These are phyloP conservation scores for Magallana ariakensis DNA, from an alignment of 1,140 invertebrate genomes.

Conservation along the genomic window DNA sequence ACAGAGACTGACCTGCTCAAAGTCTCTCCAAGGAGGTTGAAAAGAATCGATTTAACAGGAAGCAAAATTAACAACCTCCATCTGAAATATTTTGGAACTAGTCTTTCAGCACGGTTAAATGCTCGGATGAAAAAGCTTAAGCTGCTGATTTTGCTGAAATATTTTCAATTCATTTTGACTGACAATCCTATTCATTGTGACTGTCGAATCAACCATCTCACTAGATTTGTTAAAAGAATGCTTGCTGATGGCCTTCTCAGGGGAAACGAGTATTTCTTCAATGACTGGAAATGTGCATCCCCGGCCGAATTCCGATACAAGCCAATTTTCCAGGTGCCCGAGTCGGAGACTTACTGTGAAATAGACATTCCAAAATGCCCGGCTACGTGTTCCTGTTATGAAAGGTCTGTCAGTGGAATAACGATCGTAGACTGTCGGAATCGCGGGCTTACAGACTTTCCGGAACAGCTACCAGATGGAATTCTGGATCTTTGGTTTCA, in stretches of 20 bases:
- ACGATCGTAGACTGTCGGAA: constrained; percentile 68
- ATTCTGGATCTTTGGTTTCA: constrained; percentile 66
- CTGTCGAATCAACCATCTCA: constrained; percentile 65
- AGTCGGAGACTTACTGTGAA: constrained; percentile 65
- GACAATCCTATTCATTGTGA: constrained; percentile 63
- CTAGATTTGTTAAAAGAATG: constrained; percentile 52
- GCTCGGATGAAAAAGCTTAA: constrained; percentile 32
- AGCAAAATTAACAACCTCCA: constrained; percentile 54
- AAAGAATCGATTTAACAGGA: constrained; percentile 57
- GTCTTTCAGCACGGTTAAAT: neutral
- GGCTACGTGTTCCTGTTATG: constrained; percentile 59
- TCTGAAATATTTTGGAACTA: constrained; percentile 12
- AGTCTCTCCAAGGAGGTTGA: constrained; percentile 31
- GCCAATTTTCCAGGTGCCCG: constrained; percentile 49
- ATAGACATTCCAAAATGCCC: constrained; percentile 56
- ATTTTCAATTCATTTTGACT: constrained; percentile 63
- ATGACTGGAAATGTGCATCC: constrained; percentile 61
- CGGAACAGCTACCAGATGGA: constrained; percentile 53
- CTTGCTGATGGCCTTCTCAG: constrained; percentile 37
- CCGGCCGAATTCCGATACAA: constrained; percentile 59
- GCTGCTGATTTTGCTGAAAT: constrained; percentile 51
- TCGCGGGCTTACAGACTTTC: constrained; percentile 47
- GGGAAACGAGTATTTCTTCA: constrained; percentile 64
- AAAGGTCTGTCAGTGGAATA: constrained; percentile 53
- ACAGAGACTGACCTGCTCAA: constrained; percentile 50